Evolutionary conservation across 1,140 invertebrate genomes (phyloP).

Genomic region (Cherax destructor): DNA sequence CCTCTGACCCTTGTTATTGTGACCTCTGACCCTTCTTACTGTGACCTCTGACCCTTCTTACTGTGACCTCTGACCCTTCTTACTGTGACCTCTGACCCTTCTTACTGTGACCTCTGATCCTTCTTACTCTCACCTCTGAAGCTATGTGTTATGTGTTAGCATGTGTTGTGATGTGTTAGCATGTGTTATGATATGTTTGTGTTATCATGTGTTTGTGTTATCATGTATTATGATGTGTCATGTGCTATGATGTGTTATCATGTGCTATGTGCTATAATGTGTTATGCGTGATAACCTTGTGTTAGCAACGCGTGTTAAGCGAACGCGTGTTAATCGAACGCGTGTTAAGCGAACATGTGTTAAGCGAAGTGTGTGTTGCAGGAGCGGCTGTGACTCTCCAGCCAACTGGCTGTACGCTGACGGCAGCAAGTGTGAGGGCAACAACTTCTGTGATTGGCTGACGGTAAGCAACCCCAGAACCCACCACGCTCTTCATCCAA

Average conservation of each 20-base stretch:
- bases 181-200: background rate
- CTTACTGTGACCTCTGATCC: too few species aligned
- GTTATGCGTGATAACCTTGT: too few species aligned
- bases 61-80: too few species aligned
- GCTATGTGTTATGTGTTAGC: background rate
- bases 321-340: too few species aligned
- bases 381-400: slow-evolving; percentile 68
- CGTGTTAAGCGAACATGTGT: background rate
- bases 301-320: too few species aligned
- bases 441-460: slow-evolving; percentile 71
- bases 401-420: slow-evolving; percentile 71
- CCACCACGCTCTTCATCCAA: too few species aligned
- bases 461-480: slow-evolving; percentile 25
- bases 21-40: too few species aligned
- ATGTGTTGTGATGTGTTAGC: background rate
- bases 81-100: too few species aligned
- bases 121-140: background rate
- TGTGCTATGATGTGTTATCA: too few species aligned
- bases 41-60: too few species aligned
- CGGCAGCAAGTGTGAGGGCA: slow-evolving; percentile 62
- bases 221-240: background rate
- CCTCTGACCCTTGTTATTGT: too few species aligned
- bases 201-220: background rate
- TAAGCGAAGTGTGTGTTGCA: slow-evolving; percentile 24
- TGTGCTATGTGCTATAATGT: too few species aligned